A percentile compares a stretch with the other conserved stretches of the same genome.
Conservation (phyloP, 2,888 invertebrate genomes). For the Pseudoips prasinana region DNA sequence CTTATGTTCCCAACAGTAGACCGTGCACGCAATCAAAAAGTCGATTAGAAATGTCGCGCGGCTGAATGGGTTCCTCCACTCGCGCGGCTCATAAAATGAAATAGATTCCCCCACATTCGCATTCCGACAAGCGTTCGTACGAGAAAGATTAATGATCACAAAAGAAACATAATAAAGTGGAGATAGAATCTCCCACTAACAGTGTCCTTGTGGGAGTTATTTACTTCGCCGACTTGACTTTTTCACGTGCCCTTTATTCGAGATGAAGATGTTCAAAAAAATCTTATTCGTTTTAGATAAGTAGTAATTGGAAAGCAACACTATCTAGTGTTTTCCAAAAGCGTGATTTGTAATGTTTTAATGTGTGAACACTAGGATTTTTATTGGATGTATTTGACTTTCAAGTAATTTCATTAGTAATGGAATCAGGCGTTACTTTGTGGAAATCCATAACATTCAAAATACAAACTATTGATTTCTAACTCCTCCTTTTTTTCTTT, state of each 20-base stretch:
- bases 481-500: too few species aligned
- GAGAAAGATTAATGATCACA: slow-evolving; percentile 83
- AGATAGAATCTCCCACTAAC: slow-evolving; percentile 82
- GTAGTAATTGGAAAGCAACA: too few species aligned
- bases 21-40: slow-evolving; percentile 78
- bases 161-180: slow-evolving; percentile 82
- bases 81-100: slow-evolving; percentile 81
- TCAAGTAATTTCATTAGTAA: too few species aligned
- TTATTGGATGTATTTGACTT: too few species aligned
- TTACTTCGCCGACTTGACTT: slow-evolving; percentile 73
- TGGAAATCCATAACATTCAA: too few species aligned
- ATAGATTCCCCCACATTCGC: slow-evolving; percentile 82
- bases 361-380: too few species aligned
- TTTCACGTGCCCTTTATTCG: slow-evolving; percentile 73
- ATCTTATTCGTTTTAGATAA: slow-evolving; percentile 26
- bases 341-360: slow-evolving; percentile 18
- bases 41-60: slow-evolving; percentile 81
- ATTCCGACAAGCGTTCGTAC: slow-evolving; percentile 83
- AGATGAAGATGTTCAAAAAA: slow-evolving; percentile 50
- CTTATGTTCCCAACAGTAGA: slow-evolving; percentile 48
- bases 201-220: slow-evolving; percentile 81
- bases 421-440: too few species aligned
- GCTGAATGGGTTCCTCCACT: slow-evolving; percentile 75
- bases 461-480: too few species aligned
- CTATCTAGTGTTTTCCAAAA: too few species aligned